Conservation (phyloP, 2,888 invertebrate genomes). For the Andricus curvator region DNA sequence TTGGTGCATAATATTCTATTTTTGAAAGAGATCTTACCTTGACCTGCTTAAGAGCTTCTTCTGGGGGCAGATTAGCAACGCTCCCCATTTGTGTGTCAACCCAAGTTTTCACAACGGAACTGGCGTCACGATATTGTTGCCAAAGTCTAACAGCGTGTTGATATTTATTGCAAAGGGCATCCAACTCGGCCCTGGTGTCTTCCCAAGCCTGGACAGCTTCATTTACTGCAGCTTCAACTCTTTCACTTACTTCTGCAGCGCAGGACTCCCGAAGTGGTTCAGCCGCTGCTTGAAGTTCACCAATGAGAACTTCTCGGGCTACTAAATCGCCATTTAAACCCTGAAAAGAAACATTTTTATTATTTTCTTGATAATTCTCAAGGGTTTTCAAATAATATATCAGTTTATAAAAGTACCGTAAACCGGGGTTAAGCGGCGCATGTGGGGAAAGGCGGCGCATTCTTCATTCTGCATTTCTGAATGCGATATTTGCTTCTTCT, state of each 20-base stretch:
- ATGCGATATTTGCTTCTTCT: too few species aligned
- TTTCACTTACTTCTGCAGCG: slow-evolving; percentile 85
- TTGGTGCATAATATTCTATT: too few species aligned
- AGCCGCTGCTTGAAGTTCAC: slow-evolving; percentile 85
- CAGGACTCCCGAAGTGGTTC: slow-evolving; percentile 86
- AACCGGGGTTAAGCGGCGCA: too few species aligned
- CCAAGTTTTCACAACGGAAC: slow-evolving; percentile 87
- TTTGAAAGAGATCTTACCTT: slow-evolving; percentile 81
- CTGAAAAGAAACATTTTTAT: slow-evolving; percentile 76
- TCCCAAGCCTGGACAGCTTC: slow-evolving; percentile 90
- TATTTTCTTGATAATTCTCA: background rate
- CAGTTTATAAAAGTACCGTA: background rate
- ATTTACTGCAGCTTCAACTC: slow-evolving; percentile 87
- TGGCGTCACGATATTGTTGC: slow-evolving; percentile 89
- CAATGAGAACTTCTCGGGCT: slow-evolving; percentile 86
- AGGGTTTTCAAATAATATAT: background rate
- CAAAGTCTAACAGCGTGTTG: slow-evolving; percentile 90
- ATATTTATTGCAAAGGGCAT: slow-evolving; percentile 88
- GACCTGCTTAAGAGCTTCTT: slow-evolving; percentile 85
- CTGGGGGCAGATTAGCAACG: slow-evolving; percentile 85
- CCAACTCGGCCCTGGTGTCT: slow-evolving; percentile 88
- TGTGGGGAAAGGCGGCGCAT: too few species aligned
- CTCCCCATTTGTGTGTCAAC: slow-evolving; percentile 88
- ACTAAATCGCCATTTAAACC: slow-evolving; percentile 88
- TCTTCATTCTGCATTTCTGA: too few species aligned